Percentiles rank a stretch among this genome's conserved stretches.
Conservation (phyloP, 1,140 invertebrate species). For the Aphaenogaster ashmeadi region DNA sequence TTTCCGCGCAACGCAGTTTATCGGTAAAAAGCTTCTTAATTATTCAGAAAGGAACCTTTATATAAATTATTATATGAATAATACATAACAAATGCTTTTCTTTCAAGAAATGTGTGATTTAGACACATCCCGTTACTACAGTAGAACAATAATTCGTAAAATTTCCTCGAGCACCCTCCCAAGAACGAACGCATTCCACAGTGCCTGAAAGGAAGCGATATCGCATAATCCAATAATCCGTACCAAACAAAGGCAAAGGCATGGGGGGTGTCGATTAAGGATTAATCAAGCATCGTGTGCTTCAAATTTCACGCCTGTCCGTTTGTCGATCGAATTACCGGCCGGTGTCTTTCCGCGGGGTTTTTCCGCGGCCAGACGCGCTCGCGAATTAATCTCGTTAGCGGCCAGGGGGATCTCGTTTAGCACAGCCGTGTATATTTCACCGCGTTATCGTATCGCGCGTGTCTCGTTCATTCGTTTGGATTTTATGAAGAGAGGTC, state of each 20-base stretch:
- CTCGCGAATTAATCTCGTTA: conserved; percentile 40
- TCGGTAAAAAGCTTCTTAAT: not conserved
- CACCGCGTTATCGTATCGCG: conserved; percentile 21
- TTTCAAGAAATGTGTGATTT: not conserved
- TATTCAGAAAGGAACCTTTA: not conserved
- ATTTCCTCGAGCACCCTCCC: not conserved
- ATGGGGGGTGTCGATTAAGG: not conserved
- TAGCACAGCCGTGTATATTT: conserved; percentile 4
- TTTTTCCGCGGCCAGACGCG: conserved; percentile 13
- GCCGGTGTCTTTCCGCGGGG: not conserved
- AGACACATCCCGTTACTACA: not conserved
- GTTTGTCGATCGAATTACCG: conserved; percentile 14
- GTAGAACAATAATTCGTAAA: not conserved
- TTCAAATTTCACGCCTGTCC: conserved; percentile 31
- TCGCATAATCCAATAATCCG: conserved; percentile 38
- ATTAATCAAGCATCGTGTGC: conserved; percentile 39
- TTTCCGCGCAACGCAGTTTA: not conserved
- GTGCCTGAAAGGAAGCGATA: conserved; percentile 10
- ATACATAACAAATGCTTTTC: not conserved
- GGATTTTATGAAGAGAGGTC: conserved; percentile 38
- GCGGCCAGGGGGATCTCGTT: not conserved
- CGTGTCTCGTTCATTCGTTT: not conserved
- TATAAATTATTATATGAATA: conserved; percentile 1
- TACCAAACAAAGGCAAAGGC: conserved; percentile 7
- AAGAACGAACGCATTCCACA: not conserved